phyloP scores from a whole-genome alignment of 2,888 invertebrate genomes.

The Leptinotarsa juncta region DNA sequence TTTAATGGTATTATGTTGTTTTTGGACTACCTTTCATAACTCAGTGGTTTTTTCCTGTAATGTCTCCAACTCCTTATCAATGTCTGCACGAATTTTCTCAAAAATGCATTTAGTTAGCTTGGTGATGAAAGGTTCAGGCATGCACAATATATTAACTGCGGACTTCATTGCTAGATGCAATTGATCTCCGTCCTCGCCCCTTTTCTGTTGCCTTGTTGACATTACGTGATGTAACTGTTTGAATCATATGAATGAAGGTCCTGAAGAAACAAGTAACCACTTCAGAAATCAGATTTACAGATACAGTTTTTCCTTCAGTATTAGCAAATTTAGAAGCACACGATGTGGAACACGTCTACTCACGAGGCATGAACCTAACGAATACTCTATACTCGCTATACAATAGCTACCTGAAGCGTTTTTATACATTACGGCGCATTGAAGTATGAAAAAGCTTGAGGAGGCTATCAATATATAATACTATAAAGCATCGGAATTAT shows the following conservation, averaged over 20 bases:
- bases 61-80: neutral
- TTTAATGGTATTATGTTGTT: too few relatives aligned
- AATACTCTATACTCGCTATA: too few relatives aligned
- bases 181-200: slow-evolving; percentile 12
- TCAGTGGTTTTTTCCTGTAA: too few relatives aligned
- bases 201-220: slow-evolving; percentile 18
- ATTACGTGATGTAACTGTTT: slow-evolving; percentile 4
- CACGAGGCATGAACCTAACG: neutral
- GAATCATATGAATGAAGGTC: neutral
- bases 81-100: neutral
- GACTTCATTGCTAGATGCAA: slow-evolving; percentile 19
- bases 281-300: slow-evolving; percentile 13
- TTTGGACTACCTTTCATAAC: too few relatives aligned
- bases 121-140: neutral
- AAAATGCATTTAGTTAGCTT: slow-evolving; percentile 16
- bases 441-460: too few relatives aligned
- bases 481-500: too few relatives aligned
- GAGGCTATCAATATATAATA: too few relatives aligned
- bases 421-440: too few relatives aligned
- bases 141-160: slow-evolving; percentile 16
- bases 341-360: slow-evolving; percentile 11
- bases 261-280: slow-evolving; percentile 12
- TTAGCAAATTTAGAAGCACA: slow-evolving; percentile 10
- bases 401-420: too few relatives aligned
- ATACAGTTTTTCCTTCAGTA: slow-evolving; percentile 1